Conservation (phyloP, 2,888 invertebrate genomes). For the Drosophila nr. medialis region DNA sequence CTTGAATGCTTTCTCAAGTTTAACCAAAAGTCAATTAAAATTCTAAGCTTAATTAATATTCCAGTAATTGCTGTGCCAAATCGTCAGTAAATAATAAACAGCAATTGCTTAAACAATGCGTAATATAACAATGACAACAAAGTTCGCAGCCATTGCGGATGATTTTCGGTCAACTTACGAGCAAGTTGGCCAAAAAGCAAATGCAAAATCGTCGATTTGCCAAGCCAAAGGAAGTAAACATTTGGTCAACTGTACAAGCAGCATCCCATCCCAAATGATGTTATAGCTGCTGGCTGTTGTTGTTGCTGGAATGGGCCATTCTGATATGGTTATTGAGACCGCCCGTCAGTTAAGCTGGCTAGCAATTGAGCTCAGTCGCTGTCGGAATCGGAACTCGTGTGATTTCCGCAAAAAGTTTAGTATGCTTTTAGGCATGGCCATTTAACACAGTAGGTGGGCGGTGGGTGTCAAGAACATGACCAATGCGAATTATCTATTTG, state of each 20-base stretch:
- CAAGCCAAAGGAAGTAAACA: constrained; percentile 48
- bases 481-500: constrained; percentile 17
- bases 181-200: constrained; percentile 19
- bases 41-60: constrained; percentile 37
- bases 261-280: constrained; percentile 29
- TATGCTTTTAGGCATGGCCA: constrained; percentile 71
- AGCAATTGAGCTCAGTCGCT: constrained; percentile 10
- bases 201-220: constrained; percentile 45
- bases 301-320: constrained; percentile 52
- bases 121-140: constrained; percentile 12
- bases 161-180: not conserved
- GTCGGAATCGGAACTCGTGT: constrained; percentile 74
- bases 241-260: constrained; percentile 31
- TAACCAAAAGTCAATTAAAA: constrained; percentile 33
- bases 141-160: constrained; percentile 18
- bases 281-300: constrained; percentile 19
- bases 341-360: constrained; percentile 40
- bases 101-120: constrained; percentile 49
- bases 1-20: not conserved
- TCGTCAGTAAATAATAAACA: constrained; percentile 32
- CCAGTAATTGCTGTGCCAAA: constrained; percentile 19
- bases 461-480: constrained; percentile 14
- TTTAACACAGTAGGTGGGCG: constrained; percentile 49
- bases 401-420: constrained; percentile 78
- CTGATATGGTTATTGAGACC: constrained; percentile 47